Evolutionary conservation across 2,888 invertebrate genomes (phyloP), one percentile per base, ranked within the genome.

Genomic region (Vesta saturnalis): DNA sequence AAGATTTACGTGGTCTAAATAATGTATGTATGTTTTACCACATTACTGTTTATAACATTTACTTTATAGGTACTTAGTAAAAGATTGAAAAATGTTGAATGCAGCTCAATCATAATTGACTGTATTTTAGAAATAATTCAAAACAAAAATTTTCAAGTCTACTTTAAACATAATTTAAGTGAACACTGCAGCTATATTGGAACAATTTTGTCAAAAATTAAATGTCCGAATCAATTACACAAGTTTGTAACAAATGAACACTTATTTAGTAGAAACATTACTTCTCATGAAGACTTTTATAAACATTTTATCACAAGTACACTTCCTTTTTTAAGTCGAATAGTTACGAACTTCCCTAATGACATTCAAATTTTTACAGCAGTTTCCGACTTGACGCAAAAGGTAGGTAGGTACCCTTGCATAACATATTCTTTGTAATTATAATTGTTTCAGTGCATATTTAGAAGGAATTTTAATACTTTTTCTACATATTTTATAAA

Each of bases 81-180:
- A 18, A 19, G 63, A 8, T 16, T 57, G 21, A 15, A 46, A 2
- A 8, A 49, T 15, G 16, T 8, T 3, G 47, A 64, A 23, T 30
- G 14, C 16, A 47, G 14, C 1, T 16, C 21, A 1, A 35, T 60
- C 3, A 54, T 59, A 5, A 12, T 62, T 1, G 39, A 60, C 1
- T 66, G 65, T 30, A 46, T 56, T 14, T 35, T 30, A 6, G 60
- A 63, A 43, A 12, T 75, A 30, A 66, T 79, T 19, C 60, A 74
- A 58, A 79, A 76, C 63, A 70, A 69, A 55, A 68, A 74, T 59
- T 79, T 81, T 64, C 75, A 78, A 61, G 77, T 79, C 22, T 79
- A 77, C 73, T 80, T 81, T 71, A 77, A 76, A 68, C 67, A 72
- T 54, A 74, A 80, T 70, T 30, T 77, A 30, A 60, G 75, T 59